Percentiles rank a stretch among this genome's conserved stretches.
Evolutionary conservation across 2,113 vertebrate genomes (phyloP).

Genomic region (Peromyscus maniculatus): DNA sequence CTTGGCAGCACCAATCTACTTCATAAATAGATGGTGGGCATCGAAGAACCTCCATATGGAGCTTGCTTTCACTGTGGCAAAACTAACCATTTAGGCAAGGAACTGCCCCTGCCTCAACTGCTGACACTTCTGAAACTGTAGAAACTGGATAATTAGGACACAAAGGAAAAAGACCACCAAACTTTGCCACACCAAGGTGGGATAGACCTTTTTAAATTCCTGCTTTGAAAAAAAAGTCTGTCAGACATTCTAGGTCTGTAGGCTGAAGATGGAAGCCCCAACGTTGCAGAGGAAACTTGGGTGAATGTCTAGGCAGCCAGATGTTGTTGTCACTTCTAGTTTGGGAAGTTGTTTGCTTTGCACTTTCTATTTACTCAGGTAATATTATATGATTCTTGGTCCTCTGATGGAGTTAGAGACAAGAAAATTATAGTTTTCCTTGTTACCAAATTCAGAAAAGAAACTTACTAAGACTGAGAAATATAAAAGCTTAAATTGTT

Average conservation of each 20-base stretch:
- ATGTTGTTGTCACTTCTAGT: background rate
- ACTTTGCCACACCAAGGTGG: too few species aligned
- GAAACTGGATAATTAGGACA: too few species aligned
- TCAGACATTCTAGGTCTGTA: too few species aligned
- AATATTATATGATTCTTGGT: background rate
- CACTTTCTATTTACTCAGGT: background rate
- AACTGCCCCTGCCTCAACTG: background rate
- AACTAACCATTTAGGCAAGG: background rate
- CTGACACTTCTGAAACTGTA: background rate
- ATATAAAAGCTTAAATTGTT: background rate
- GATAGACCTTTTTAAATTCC: too few species aligned
- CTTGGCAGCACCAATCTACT: background rate
- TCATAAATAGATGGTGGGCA: background rate
- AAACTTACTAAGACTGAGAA: background rate
- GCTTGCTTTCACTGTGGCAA: background rate
- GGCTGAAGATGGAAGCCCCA: too few species aligned
- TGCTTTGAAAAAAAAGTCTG: too few species aligned
- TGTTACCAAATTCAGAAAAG: background rate
- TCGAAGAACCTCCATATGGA: background rate
- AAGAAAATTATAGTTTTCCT: background rate
- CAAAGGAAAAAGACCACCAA: too few species aligned
- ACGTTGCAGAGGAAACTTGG: background rate
- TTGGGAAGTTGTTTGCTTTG: background rate
- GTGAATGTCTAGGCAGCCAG: background rate
- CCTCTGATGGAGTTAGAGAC: background rate